Percentiles rank a stretch among this genome's conserved stretches.
These are phyloP conservation scores for Anadara kagoshimensis DNA, from an alignment of 1,140 invertebrate genomes.

Conservation along the genomic window DNA sequence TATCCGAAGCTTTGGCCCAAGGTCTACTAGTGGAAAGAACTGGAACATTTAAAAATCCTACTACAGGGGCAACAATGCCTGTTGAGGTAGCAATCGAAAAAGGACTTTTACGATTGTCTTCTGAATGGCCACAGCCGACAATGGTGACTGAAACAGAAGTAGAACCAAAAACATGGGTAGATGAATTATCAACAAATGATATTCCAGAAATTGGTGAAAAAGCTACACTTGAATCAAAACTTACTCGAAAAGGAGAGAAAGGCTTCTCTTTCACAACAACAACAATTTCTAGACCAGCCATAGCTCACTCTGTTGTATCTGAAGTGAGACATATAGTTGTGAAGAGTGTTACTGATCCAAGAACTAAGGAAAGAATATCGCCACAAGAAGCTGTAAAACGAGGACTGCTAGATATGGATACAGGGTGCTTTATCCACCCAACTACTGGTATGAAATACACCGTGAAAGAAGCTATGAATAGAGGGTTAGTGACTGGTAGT, in stretches of 20 bases:
- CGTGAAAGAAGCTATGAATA: slow-evolving; percentile 85
- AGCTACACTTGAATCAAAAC: slow-evolving; percentile 55
- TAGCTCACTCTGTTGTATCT: slow-evolving; percentile 60
- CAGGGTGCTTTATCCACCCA: slow-evolving; percentile 86
- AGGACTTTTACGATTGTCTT: slow-evolving; percentile 85
- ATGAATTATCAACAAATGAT: slow-evolving; percentile 14
- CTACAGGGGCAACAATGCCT: slow-evolving; percentile 83
- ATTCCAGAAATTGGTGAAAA: slow-evolving; percentile 31
- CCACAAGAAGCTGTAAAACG: slow-evolving; percentile 82
- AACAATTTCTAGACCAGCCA: slow-evolving; percentile 59
- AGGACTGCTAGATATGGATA: slow-evolving; percentile 75
- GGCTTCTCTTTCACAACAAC: slow-evolving; percentile 67
- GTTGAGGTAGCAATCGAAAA: slow-evolving; percentile 86
- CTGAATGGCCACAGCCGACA: slow-evolving; percentile 79
- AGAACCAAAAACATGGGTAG: slow-evolving; percentile 14
- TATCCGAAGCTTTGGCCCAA: slow-evolving; percentile 86
- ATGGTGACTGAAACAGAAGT: slow-evolving; percentile 21
- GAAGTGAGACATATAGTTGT: slow-evolving; percentile 66
- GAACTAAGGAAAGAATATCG: slow-evolving; percentile 77
- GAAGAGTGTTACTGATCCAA: slow-evolving; percentile 85
- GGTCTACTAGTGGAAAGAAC: slow-evolving; percentile 86
- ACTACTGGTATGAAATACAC: slow-evolving; percentile 80
- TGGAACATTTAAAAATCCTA: slow-evolving; percentile 87
- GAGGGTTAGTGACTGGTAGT: slow-evolving; percentile 62
- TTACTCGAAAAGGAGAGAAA: slow-evolving; percentile 57